Base-by-base conservation (phyloP, 2,888 invertebrate genomes). In the Acronicta leporina region DNA sequence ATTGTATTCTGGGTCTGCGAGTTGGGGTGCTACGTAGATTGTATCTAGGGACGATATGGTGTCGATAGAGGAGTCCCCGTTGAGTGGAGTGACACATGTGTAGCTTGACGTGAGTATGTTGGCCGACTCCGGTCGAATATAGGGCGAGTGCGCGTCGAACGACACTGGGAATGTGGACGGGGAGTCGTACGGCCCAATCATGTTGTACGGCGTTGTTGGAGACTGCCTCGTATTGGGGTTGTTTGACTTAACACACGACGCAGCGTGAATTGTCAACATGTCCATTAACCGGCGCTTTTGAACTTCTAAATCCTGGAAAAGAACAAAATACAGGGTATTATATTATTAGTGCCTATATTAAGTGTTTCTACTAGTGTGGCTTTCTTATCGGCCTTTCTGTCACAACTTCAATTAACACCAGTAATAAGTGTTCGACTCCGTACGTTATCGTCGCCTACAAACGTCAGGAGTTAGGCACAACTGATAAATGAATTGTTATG, bases 271-370 rank as follows among this genome's bases (percentile, higher is more conserved):
- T 53, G 96, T 96, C 76, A 98, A 91, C 96, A 98, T 97, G 77
- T 97, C 97, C 80, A 97, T 95, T 61, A 98, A 94, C 83, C 96
- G 96, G 70, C 96, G 96, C 81, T 97, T 96, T 86, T 98, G 97
- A 54, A 96, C 96, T 91, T 98, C 97, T 82, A 98, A 92, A 80
- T 97, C 96, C 90, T 97, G 96, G 44, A 90, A 92, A 66, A 51
- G 64, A 62, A 61, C 50, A 60, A 50, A 51, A 14, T 53, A n/a
- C 7, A 41, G 9, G 30, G 2, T 61, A n/a, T n/a, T 61, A 10
- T 42, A 48, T 56, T 68, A 33, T 46, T 54, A 13, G 5, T 48
- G 38, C 41, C 1, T 47, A 35, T 11, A 35, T 11, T 42, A 33
- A 1, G 30, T 33, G 2, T 4, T 10, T 33, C 13, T 20, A 46